A percentile compares a stretch with the other conserved stretches of the same genome.
These are phyloP conservation scores for Takifugu ocellatus DNA, from an alignment of 2,797 vertebrate species.

Conservation along the genomic window DNA sequence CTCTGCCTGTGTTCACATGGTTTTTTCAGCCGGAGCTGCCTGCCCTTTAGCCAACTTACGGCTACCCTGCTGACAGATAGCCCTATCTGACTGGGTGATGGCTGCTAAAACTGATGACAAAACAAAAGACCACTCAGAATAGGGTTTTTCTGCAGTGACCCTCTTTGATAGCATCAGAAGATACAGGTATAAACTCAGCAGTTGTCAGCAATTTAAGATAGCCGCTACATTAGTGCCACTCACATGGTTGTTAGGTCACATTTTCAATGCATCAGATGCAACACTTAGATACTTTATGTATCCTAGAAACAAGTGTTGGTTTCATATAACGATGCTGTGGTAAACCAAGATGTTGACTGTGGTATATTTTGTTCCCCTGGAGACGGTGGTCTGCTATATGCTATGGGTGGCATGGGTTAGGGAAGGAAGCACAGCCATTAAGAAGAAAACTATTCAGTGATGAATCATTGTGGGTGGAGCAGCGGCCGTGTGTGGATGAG, in stretches of 20 bases:
- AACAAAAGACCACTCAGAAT: background rate
- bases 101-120: slow-evolving; percentile 10
- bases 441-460: slow-evolving; percentile 24
- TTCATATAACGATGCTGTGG: slow-evolving; percentile 2
- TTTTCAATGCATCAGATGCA: background rate
- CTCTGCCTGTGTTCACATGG: slow-evolving; percentile 30
- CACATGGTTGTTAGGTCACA: background rate
- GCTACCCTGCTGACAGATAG: slow-evolving; percentile 32
- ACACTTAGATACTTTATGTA: background rate
- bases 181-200: background rate
- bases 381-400: slow-evolving; percentile 19
- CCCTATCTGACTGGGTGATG: background rate
- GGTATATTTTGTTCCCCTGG: slow-evolving; percentile 52
- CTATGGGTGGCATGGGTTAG: slow-evolving; percentile 36
- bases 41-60: slow-evolving; percentile 45
- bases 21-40: slow-evolving; percentile 18
- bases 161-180: slow-evolving; percentile 1
- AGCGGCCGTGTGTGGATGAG: background rate
- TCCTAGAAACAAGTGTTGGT: slow-evolving; percentile 21
- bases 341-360: slow-evolving; percentile 6
- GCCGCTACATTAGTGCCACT: background rate
- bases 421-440: slow-evolving; percentile 1
- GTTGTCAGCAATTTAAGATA: slow-evolving; percentile 1
- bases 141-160: background rate
- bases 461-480: slow-evolving; percentile 54